Evolutionary conservation across 1,140 invertebrate species (phyloP).

Genomic region (Drosophila watanabei): DNA sequence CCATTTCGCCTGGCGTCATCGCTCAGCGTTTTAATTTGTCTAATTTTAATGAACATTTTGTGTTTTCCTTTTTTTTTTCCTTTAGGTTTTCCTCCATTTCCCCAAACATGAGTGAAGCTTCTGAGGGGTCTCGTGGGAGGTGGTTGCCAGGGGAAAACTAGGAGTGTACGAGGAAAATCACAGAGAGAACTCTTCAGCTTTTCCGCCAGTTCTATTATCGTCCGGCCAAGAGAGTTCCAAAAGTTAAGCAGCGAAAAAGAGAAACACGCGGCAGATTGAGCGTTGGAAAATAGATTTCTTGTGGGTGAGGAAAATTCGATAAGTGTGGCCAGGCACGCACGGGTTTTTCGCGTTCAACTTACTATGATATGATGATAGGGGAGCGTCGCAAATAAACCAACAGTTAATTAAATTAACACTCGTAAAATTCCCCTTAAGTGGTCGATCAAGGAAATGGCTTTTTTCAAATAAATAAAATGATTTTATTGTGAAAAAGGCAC

Average conservation of each 20-base stretch:
- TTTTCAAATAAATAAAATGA: constrained; percentile 27
- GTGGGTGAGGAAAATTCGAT: constrained; percentile 15
- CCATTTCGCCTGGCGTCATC: constrained; percentile 61
- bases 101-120: constrained; percentile 16
- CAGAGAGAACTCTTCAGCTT: constrained; percentile 29
- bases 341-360: constrained; percentile 22
- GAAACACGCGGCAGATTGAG: constrained; percentile 5
- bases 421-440: constrained; percentile 6
- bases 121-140: neutral
- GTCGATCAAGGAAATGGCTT: constrained; percentile 8
- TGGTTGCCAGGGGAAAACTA: constrained; percentile 6
- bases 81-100: constrained; percentile 5
- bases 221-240: constrained; percentile 62
- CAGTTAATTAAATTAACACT: constrained; percentile 18
- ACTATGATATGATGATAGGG: no score
- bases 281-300: constrained; percentile 34
- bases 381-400: constrained; percentile 4
- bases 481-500: constrained; percentile 20
- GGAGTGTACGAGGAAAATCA: constrained; percentile 26
- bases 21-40: constrained; percentile 65
- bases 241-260: constrained; percentile 43
- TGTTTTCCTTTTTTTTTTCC: constrained; percentile 32
- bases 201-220: constrained; percentile 36
- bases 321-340: constrained; percentile 57
- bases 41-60: constrained; percentile 76